Percentiles rank a stretch among this genome's conserved stretches.
Evolutionary conservation across 1,140 invertebrate genomes (phyloP).

Genomic region (Aphaenogaster ashmeadi): DNA sequence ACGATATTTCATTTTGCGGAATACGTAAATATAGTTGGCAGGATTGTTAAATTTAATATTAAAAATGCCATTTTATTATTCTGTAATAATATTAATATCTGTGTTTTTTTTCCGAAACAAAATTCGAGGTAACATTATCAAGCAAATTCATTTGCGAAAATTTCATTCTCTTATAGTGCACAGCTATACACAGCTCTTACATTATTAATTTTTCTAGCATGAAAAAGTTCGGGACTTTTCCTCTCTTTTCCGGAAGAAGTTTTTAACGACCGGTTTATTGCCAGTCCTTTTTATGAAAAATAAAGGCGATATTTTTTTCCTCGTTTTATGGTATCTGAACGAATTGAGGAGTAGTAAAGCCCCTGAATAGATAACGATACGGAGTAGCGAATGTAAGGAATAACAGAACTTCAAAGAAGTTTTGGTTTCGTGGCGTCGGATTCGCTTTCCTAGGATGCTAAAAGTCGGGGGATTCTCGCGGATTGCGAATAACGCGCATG

Average conservation of each 20-base stretch:
- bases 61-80: constrained; percentile 4
- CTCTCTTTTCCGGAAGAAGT: background rate
- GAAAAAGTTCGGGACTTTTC: background rate
- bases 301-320: background rate
- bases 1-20: background rate
- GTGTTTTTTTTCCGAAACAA: background rate
- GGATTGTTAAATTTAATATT: constrained; percentile 27
- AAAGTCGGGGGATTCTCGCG: background rate
- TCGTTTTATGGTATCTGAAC: background rate
- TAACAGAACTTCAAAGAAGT: background rate
- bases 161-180: background rate
- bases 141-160: background rate
- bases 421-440: background rate
- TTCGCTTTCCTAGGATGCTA: background rate
- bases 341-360: background rate
- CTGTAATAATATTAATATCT: constrained; percentile 17
- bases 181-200: too few species aligned
- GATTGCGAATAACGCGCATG: background rate
- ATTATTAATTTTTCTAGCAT: constrained; percentile 18
- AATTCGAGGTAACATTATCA: background rate
- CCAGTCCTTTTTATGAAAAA: constrained; percentile 12
- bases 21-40: constrained; percentile 17
- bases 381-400: background rate
- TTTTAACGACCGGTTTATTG: constrained; percentile 1
- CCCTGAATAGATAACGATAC: background rate